Conservation (phyloP, 2,113 vertebrate genomes). For the Myotis yumanensis region DNA sequence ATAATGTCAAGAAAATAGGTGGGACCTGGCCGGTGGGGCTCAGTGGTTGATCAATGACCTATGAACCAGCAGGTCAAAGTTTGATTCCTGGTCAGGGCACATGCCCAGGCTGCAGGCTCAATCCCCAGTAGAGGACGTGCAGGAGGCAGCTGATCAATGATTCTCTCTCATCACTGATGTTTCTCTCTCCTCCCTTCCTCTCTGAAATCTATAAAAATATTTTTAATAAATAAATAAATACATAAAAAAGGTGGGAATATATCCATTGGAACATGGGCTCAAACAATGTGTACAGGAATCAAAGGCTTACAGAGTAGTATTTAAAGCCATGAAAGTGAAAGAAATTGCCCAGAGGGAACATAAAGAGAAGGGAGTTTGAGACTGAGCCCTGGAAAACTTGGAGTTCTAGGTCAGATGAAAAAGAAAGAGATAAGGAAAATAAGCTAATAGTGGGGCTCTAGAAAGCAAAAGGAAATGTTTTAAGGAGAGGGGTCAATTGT, state of each 20-base stretch:
- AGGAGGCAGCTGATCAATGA: too few species aligned
- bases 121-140: too few species aligned
- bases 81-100: too few species aligned
- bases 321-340: background rate
- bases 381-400: background rate
- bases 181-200: too few species aligned
- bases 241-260: background rate
- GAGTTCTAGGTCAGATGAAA: background rate
- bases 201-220: too few species aligned
- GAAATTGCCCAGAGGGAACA: background rate
- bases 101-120: too few species aligned
- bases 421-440: conserved; percentile 21
- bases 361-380: background rate
- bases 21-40: background rate
- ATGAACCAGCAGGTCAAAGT: too few species aligned
- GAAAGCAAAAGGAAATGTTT: background rate
- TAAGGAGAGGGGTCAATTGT: background rate
- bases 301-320: background rate
- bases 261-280: background rate
- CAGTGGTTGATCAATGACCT: too few species aligned
- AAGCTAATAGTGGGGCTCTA: background rate
- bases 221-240: too few species aligned
- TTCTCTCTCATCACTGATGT: too few species aligned
- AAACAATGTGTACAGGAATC: background rate
- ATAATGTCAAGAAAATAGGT: background rate